Evolutionary conservation across 2,888 invertebrate genomes (phyloP), one percentile per base, ranked within the genome.

Genomic region (Rhodophaea formosa): DNA sequence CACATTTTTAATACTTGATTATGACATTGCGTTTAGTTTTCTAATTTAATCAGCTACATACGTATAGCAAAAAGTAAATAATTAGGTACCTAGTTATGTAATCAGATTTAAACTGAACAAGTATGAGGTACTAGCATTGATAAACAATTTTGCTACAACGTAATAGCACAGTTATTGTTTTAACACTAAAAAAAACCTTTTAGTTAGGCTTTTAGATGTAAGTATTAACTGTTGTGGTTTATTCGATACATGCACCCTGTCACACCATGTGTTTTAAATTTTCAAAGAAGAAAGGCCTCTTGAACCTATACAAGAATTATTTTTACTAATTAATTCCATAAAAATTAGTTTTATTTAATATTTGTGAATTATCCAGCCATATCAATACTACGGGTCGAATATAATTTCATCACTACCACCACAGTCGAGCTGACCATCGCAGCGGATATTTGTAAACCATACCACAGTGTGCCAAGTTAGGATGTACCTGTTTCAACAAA

Each of bases 381-480:
- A 68, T 70, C 66, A 61, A 70, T 72, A 72, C 32, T 35, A 15
- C 52, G 39, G 10, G n/a, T 35, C 23, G 8, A 32, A 29, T 43
- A 14, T 29, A 49, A 56, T 17, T 43, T 30, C n/a, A 16, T 32
- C 14, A 12, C 16, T 30, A 23, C 23, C 44, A 44, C 32, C 54
- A 56, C 14, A 29, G 35, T 47, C 14, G 29, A 39, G 14, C 10
- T 70, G 76, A 74, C 75, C 77, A 70, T 77, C 73, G 69, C 67
- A 75, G 77, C 75, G 68, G 71, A 65, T 70, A 74, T 77, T 69
- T 69, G 59, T 59, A 60, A 78, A 79, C 77, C 77, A 77, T 79
- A 84, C 77, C 89, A 89, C 89, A 89, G 88, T 89, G 90, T 90
- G 89, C 80, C 88, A 88, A 89, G 88, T 84, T 51, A 84, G 81